phyloP scores from a whole-genome alignment of 2,797 vertebrate species.

The Acanthurus leucopareius region DNA sequence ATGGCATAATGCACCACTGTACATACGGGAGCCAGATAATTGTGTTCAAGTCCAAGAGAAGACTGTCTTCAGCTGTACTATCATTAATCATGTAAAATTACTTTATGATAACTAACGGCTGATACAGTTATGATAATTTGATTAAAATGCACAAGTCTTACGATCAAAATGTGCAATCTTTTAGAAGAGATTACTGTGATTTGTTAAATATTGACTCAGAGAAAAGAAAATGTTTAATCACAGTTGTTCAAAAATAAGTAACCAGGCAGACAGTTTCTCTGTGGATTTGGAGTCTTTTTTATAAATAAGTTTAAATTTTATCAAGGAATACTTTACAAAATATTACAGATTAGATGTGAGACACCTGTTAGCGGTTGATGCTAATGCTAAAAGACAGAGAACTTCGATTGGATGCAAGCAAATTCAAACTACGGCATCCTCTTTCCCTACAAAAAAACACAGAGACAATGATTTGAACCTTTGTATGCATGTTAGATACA shows the following conservation, averaged over 20 bases:
- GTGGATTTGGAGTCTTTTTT: background rate
- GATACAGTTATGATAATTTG: background rate
- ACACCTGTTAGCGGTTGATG: background rate
- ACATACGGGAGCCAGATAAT: background rate
- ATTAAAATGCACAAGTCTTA: background rate
- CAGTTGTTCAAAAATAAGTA: background rate
- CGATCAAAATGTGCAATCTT: background rate
- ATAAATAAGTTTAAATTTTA: too few relatives aligned
- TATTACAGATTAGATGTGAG: background rate
- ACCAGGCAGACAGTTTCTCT: background rate
- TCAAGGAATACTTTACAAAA: background rate
- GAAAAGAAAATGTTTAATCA: background rate
- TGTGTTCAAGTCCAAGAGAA: background rate
- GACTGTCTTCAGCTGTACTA: background rate
- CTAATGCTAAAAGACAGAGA: background rate
- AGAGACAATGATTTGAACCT: background rate
- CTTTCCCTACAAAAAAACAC: too few relatives aligned
- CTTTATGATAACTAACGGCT: background rate
- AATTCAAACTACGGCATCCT: too few relatives aligned
- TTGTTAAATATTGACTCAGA: background rate
- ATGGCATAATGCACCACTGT: background rate
- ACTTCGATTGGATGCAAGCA: background rate
- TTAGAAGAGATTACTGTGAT: background rate
- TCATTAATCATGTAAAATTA: background rate
- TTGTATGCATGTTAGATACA: background rate